These are phyloP conservation scores for Anarrhichthys ocellatus DNA, from an alignment of 2,113 vertebrate genomes.

Conservation along the genomic window DNA sequence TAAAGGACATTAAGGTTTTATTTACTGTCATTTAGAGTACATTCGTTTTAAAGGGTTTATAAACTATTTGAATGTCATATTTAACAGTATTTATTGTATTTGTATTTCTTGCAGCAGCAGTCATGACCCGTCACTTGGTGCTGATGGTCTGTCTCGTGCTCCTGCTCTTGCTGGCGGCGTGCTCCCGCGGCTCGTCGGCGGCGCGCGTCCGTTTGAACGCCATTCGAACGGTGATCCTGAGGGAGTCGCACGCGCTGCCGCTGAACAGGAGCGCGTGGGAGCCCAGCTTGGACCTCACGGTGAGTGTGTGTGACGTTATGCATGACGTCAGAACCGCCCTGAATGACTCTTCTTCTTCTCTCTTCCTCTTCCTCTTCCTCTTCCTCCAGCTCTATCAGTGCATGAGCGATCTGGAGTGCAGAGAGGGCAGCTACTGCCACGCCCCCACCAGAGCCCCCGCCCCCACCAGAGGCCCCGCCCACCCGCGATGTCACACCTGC, in stretches of 20 bases:
- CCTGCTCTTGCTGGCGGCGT: slow-evolving; percentile 13
- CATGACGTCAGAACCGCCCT: background rate
- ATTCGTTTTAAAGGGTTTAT: too few species aligned
- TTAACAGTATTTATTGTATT: background rate
- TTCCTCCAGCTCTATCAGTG: slow-evolving; percentile 86
- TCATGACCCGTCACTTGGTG: background rate
- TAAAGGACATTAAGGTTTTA: too few species aligned
- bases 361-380: background rate
- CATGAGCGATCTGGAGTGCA: slow-evolving; percentile 92
- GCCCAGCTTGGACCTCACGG: slow-evolving; percentile 40
- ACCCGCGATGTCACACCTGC: slow-evolving; percentile 87
- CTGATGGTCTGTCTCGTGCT: slow-evolving; percentile 22
- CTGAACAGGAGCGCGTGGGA: slow-evolving; percentile 68
- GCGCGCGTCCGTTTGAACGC: slow-evolving; percentile 68
- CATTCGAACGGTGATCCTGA: slow-evolving; percentile 64
- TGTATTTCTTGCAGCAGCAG: background rate
- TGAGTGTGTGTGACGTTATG: background rate
- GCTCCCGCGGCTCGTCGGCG: slow-evolving; percentile 12
- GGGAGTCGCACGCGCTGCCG: slow-evolving; percentile 44
- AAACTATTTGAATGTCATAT: too few species aligned
- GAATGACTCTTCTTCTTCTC: background rate
- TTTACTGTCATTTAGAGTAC: too few species aligned
- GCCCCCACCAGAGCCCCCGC: slow-evolving; percentile 78
- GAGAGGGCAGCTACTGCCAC: slow-evolving; percentile 89
- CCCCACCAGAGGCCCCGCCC: slow-evolving; percentile 66